phyloP scores from a whole-genome alignment of 2,113 vertebrate genomes.

The Rhea americana region DNA sequence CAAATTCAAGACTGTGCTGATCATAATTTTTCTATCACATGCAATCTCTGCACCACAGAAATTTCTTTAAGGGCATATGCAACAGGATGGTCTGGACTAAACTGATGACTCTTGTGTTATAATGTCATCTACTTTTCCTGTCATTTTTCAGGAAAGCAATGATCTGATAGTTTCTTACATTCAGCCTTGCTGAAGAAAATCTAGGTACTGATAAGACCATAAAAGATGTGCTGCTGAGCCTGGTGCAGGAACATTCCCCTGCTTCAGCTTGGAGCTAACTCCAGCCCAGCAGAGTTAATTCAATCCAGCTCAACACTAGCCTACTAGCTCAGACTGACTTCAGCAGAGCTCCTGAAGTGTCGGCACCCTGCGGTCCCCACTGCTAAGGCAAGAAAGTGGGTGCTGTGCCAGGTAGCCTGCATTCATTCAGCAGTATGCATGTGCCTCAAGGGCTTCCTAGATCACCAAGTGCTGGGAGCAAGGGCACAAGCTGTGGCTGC shows the following conservation, averaged over 20 bases:
- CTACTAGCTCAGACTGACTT: background rate
- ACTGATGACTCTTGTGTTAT: background rate
- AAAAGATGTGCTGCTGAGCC: background rate
- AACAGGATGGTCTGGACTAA: background rate
- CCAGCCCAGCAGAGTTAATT: background rate
- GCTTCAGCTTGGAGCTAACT: background rate
- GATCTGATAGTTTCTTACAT: background rate
- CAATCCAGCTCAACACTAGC: background rate
- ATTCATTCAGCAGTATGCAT: fast-evolving
- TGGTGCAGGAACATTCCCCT: background rate
- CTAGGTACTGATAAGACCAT: background rate
- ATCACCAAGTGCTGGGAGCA: background rate
- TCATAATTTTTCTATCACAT: background rate
- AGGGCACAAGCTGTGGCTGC: background rate
- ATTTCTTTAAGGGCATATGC: background rate
- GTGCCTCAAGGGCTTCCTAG: background rate
- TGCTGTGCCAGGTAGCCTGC: background rate
- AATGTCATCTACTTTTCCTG: background rate
- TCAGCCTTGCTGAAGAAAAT: background rate
- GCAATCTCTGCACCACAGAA: background rate
- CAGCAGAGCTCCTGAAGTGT: background rate
- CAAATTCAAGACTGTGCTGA: background rate
- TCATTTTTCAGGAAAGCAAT: background rate
- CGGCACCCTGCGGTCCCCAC: background rate
- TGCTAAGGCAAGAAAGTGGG: background rate